Conservation (phyloP, 2,888 invertebrate genomes). For the Chymomyza fuscimana region DNA sequence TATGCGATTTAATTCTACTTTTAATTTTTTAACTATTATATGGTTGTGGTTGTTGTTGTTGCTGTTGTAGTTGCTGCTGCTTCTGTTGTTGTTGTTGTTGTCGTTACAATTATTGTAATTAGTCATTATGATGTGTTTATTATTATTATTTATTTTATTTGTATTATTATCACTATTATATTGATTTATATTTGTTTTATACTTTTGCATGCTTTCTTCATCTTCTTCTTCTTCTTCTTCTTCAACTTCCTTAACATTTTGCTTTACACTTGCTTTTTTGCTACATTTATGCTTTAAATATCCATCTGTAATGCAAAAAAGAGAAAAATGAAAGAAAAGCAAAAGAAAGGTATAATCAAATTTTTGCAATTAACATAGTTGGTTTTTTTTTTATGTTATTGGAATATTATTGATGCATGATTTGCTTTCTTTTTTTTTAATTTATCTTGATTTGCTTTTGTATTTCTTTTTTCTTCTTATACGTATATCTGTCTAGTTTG, state of each 20-base stretch:
- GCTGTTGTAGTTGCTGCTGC: constrained; percentile 33
- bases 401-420: not conserved
- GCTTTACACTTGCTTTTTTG: constrained; percentile 45
- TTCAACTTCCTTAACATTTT: constrained; percentile 49
- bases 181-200: constrained; percentile 6
- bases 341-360: constrained; percentile 51
- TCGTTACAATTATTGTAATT: not conserved
- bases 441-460: not conserved
- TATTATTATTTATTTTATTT: constrained; percentile 18
- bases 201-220: constrained; percentile 34
- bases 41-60: constrained; percentile 40
- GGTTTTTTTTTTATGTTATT: constrained; percentile 16
- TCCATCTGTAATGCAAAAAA: constrained; percentile 76
- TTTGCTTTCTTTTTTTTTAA: not conserved
- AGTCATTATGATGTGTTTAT: constrained; percentile 11
- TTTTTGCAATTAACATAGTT: constrained; percentile 30
- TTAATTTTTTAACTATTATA: constrained; percentile 74
- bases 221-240: constrained; percentile 21
- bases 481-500: too few relatives aligned
- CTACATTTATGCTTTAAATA: constrained; percentile 71
- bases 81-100: constrained; percentile 29
- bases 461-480: not conserved
- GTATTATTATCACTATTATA: constrained; percentile 21
- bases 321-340: constrained; percentile 54
- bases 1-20: constrained; percentile 76